Base-by-base conservation (phyloP, 1,140 invertebrate genomes). In the Phymastichus coffea region DNA sequence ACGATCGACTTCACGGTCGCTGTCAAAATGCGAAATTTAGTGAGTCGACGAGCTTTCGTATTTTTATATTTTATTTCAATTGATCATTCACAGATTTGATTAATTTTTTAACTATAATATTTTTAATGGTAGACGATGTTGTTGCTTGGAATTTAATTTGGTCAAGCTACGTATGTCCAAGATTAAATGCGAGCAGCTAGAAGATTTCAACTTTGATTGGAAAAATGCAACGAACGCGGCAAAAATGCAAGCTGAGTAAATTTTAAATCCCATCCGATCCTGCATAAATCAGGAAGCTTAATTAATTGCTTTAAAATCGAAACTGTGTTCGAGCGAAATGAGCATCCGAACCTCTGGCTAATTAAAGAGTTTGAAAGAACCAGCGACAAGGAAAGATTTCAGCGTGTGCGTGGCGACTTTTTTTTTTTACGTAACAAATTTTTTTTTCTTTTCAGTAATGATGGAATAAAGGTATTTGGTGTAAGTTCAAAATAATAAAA, bases 1-100 rank as follows among this genome's bases (percentile, higher is more conserved):
- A 89, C 89, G 82, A 93, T 85, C 82, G 90, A 87, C 84, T 92
- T 91, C 78, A 97, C 84, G 79, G 80, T 84, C 72, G 85, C 88
- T 89, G 87, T 75, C 85, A 83, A 80, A 83, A 66, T 67, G 68
- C 60, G 46, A 33, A 72, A 71, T 56, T 67, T 44, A 66, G 65
- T 69, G 63, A 30, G 30, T 26, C 48, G 25, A 46, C 9, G 30
- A 14, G 26, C 20, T 35, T n/a, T 25, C 15, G 9, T 23, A 40
- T 59, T 59, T 48, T 15, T 30, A 48, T 7, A 48, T 28, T 48
- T 48, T 17, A 2, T 28, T 10, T 9, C 17, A 6, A 15, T 48
- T 48, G 1, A 23, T 14, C 4, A 38, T 10, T 23, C 12, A 46
- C 14, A 23, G 22, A 10, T 46, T 10, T 46, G 22, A 23, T 23